Base-by-base conservation (phyloP, 2,797 vertebrate species). In the Hyperoplus immaculatus region DNA sequence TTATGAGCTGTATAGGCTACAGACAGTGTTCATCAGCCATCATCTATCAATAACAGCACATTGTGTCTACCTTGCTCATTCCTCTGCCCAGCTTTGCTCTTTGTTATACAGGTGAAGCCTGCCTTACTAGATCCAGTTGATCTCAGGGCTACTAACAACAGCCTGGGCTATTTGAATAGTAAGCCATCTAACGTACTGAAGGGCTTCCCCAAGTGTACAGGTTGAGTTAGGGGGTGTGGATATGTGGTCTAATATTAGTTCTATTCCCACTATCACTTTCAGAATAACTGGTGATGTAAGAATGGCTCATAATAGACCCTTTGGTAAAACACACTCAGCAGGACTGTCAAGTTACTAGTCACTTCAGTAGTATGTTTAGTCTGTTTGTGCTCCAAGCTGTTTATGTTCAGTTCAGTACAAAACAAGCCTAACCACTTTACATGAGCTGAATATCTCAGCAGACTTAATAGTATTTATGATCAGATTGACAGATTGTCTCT, bases 1-100 rank as follows among this genome's bases (percentile, higher is more conserved):
- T 65, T 39, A 11, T 61, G 49, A 76, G 58, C 45, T 59, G 41
- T 9, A 56, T 18, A 21, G 21, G 21, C 21, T 21, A 81, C 21
- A 55, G 43, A 11, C 42, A 64, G n/a, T 60, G 12, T 51, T 74
- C 46, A 68, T 15, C 36, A 68, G 18, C 13, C 43, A 49, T 18
- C 39, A 43, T 38, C 11, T 9, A 72, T 71, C 57, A 42, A 8
- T 16, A 43, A 11, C 38, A 63, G 13, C 2, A 41, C 5, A 12
- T 1, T 39, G 13, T n/a, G 2, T 7, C 8, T 5, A 41, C 5
- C 11, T 41, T 3, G 13, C n/a, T 10, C 13, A 6, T 46, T 2
- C 50, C 16, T 38, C 54, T 54, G 42, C 8, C 0, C 21, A 21
- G 14, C 8, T 36, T n/a, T n/a, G 29, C n/a, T n/a, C 1, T 9